Evolutionary conservation across 2,888 invertebrate species (phyloP).

Genomic region (Automeris io): DNA sequence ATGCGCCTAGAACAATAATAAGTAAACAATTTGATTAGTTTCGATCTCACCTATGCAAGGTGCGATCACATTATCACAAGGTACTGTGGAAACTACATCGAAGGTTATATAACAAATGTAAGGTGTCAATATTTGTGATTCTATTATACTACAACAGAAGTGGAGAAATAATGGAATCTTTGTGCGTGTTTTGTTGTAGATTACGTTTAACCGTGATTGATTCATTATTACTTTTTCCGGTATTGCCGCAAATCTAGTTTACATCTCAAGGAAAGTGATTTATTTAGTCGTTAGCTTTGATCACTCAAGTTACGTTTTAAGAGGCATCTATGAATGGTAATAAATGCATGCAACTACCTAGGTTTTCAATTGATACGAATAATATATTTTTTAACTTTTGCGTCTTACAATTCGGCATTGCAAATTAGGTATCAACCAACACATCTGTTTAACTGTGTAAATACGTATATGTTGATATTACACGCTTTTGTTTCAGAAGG

Average conservation of each 20-base stretch:
- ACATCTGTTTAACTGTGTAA: constrained; percentile 11
- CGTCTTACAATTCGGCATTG: constrained; percentile 26
- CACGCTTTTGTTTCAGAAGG: constrained; percentile 17
- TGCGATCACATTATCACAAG: constrained; percentile 22
- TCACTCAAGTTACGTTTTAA: background rate
- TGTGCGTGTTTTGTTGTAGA: constrained; percentile 23
- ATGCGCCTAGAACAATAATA: constrained; percentile 18
- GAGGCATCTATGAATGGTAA: background rate
- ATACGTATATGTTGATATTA: constrained; percentile 6
- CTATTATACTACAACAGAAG: constrained; percentile 21
- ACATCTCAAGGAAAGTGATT: constrained; percentile 1
- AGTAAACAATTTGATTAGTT: constrained; percentile 24
- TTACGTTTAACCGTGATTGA: constrained; percentile 23
- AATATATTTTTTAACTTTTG: constrained; percentile 23
- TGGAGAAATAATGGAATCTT: constrained; percentile 20
- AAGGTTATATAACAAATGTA: background rate
- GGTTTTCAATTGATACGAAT: constrained; percentile 9
- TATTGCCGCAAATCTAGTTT: constrained; percentile 11
- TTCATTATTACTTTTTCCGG: constrained; percentile 17
- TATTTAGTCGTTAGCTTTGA: constrained; percentile 1
- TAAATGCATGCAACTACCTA: background rate
- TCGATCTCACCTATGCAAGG: constrained; percentile 18
- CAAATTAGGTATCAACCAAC: constrained; percentile 23
- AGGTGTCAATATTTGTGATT: constrained; percentile 15
- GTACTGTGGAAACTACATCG: constrained; percentile 5